Base-by-base conservation (phyloP, 53 echinoderm and acorn worm genomes). In the Patiria pectinifera region DNA sequence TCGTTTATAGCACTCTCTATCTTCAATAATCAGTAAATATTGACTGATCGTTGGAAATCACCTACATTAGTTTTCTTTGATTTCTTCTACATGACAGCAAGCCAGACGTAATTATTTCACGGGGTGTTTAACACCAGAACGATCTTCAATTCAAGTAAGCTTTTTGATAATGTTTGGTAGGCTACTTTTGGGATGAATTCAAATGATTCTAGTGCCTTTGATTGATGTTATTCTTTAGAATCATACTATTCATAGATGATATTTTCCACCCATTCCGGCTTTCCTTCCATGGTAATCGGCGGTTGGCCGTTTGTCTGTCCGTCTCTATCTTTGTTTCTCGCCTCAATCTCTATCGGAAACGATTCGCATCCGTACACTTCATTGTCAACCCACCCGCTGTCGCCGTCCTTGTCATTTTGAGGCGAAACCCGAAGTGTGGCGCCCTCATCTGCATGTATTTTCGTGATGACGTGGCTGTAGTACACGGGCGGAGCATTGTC, bases 191-290 rank as follows among this genome's bases (percentile, higher is more conserved):
- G 35, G 35, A 35, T 35, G 35, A 35, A 35, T 35, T 0, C 35
- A 11, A 60, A 60, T 60, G 9, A 11, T 60, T 60, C 9, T 1
- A 60, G 60, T 66, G 15, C 66, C 19, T 66, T 14, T 66, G 15
- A 18, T 66, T 66, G 19, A 15, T 76, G 11, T 60, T 83, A 83
- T 35, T 35, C 35, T 35, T 35, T 35, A 35, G 35, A 35, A 35
- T 35, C 35, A 35, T 35, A 35, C 35, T 35, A 35, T 83, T 59
- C 83, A 47, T 83, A 83, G 59, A 83, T 83, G 83, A 83, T 83
- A 60, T 83, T 83, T 58, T 83, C 83, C 2, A 83, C 83, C 83
- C 83, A 83, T 83, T 26, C 83, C 24, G 83, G 22, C 24, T 83
- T 60, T n/a, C 25, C 83, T 48, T 58, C 58, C 59, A 83, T n/a